Conservation (phyloP, 2,113 vertebrate species). For the Cochlearius cochlearius region DNA sequence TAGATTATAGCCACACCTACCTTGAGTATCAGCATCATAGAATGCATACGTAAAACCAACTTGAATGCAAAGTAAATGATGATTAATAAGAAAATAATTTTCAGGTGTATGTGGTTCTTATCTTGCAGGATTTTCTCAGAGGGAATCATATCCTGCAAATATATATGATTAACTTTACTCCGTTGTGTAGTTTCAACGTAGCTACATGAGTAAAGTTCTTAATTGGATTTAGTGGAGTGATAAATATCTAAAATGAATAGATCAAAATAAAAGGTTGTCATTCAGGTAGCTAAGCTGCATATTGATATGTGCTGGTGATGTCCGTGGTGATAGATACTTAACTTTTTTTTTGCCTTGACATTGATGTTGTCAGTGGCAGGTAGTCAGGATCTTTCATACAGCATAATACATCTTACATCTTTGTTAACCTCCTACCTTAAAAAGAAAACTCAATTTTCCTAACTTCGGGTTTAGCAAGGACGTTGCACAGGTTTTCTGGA, state of each 20-base stretch:
- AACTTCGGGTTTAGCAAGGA: background rate
- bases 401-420: background rate
- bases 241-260: background rate
- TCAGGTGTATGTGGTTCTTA: background rate
- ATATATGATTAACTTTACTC: background rate
- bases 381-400: background rate
- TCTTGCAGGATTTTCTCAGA: background rate
- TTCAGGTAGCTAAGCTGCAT: background rate
- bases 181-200: background rate
- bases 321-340: background rate
- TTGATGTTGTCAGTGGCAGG: background rate
- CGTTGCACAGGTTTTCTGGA: background rate
- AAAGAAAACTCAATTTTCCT: background rate
- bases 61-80: background rate
- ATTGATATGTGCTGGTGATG: background rate
- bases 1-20: background rate
- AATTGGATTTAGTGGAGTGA: background rate
- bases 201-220: background rate
- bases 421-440: background rate
- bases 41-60: background rate
- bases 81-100: background rate
- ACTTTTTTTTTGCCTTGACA: background rate
- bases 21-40: background rate
- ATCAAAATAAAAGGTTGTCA: background rate
- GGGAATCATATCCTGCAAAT: background rate